These are phyloP conservation scores for Drosophila serrata DNA, from an alignment of 1,140 invertebrate genomes.

Conservation along the genomic window DNA sequence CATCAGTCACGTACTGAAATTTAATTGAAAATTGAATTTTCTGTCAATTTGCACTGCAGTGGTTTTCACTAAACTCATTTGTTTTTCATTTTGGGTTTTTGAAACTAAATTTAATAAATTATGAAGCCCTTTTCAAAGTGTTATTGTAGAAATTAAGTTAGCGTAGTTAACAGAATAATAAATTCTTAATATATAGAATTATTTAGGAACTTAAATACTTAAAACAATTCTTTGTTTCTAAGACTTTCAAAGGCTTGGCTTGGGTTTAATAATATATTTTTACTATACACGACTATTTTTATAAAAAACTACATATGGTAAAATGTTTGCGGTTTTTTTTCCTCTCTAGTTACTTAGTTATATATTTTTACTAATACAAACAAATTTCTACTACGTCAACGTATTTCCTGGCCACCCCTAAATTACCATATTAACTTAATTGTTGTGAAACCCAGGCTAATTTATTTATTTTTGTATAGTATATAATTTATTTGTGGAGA, in stretches of 20 bases:
- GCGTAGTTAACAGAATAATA: too few relatives aligned
- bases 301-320: neutral
- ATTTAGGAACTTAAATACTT: neutral
- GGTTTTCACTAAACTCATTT: neutral
- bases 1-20: constrained; percentile 8
- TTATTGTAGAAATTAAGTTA: neutral
- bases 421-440: neutral
- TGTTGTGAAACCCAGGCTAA: neutral
- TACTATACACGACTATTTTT: neutral
- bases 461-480: neutral
- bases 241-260: neutral
- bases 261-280: too few relatives aligned
- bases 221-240: neutral
- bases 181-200: neutral
- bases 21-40: constrained; percentile 7
- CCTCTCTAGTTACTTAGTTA: neutral
- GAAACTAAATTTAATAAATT: neutral
- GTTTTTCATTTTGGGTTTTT: neutral
- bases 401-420: neutral
- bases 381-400: neutral
- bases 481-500: neutral
- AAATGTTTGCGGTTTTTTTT: neutral
- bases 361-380: neutral
- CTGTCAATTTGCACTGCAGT: neutral
- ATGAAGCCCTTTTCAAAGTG: neutral